These are phyloP conservation scores for Crotophaga sulcirostris DNA, from an alignment of 2,113 vertebrate species.

Conservation along the genomic window DNA sequence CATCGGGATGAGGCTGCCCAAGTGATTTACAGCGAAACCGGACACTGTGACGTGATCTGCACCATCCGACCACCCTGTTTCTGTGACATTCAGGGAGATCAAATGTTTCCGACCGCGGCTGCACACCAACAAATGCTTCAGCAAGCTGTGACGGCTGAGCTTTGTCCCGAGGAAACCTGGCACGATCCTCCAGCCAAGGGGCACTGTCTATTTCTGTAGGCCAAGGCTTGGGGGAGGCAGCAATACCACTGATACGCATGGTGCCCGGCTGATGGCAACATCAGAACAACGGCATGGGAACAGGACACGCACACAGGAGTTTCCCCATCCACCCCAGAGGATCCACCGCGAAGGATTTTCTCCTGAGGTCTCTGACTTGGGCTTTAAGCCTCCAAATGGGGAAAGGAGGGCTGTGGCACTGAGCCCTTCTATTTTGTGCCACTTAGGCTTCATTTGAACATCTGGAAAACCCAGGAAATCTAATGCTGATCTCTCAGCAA, in stretches of 20 bases:
- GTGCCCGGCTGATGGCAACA: neutral
- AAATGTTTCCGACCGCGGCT: neutral
- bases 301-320: too few relatives aligned
- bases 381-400: neutral
- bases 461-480: neutral
- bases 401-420: neutral
- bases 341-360: neutral
- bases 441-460: neutral
- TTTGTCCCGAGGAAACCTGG: neutral
- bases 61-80: neutral
- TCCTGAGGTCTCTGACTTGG: neutral
- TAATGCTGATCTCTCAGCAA: neutral
- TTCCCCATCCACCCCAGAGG: neutral
- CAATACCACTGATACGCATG: fast-evolving
- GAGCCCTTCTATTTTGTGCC: neutral
- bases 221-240: neutral
- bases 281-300: neutral
- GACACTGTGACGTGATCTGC: neutral
- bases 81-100: neutral
- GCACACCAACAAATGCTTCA: neutral
- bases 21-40: neutral
- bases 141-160: neutral
- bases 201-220: neutral
- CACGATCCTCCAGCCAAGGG: neutral
- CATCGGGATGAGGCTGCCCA: neutral